Conservation (phyloP, 2,113 vertebrate genomes). For the Zapus hudsonius region DNA sequence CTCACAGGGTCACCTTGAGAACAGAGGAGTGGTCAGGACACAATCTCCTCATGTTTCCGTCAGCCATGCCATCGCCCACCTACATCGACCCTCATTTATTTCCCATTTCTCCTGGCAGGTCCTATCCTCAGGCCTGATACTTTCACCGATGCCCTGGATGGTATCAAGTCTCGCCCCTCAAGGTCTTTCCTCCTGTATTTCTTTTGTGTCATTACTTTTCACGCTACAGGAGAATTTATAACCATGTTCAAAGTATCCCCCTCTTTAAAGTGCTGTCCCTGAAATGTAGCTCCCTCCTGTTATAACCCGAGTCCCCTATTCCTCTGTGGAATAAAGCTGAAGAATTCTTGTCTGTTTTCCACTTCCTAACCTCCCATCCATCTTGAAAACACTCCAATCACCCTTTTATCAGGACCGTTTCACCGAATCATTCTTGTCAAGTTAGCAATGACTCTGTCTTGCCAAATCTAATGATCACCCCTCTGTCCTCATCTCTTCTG, state of each 20-base stretch:
- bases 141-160: not conserved
- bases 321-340: not conserved
- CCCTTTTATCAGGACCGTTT: not conserved
- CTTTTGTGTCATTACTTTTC: not conserved
- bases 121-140: not conserved
- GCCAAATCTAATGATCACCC: slow-evolving; percentile 9
- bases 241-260: not conserved
- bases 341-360: not conserved
- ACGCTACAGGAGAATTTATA: not conserved
- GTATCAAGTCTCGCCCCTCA: not conserved
- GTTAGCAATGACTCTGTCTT: not conserved
- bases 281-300: not conserved
- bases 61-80: no score
- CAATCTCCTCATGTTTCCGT: not conserved
- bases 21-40: not conserved
- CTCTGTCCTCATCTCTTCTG: not conserved
- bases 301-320: not conserved
- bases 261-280: not conserved
- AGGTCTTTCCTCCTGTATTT: not conserved
- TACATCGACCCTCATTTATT: not conserved
- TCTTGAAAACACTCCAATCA: slow-evolving; percentile 52
- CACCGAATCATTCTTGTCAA: not conserved
- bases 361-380: not conserved
- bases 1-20: not conserved
- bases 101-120: not conserved